phyloP scores from a whole-genome alignment of 2,888 invertebrate genomes.

The Phaedon cochleariae region DNA sequence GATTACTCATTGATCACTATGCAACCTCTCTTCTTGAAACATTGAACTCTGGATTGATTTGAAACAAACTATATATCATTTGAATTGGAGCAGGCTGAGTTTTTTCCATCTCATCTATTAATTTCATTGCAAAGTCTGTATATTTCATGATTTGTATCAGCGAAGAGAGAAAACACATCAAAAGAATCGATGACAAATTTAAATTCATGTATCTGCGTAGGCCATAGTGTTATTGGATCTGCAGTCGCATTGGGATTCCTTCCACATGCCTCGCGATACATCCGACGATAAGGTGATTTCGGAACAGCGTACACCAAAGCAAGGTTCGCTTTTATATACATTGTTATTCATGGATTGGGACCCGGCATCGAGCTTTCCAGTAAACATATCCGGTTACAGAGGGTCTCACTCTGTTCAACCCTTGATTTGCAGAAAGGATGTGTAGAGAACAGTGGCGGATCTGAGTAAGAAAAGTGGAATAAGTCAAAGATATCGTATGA shows the following conservation, averaged over 20 bases:
- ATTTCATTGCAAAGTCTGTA: neutral
- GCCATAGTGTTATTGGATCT: conserved; percentile 21
- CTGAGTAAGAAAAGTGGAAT: neutral
- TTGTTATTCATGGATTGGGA: conserved; percentile 53
- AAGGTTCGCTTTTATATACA: conserved; percentile 44
- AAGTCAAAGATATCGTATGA: neutral
- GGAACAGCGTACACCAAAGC: conserved; percentile 13
- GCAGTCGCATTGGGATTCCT: conserved; percentile 42
- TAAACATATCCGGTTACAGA: conserved; percentile 51
- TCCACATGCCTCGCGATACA: conserved; percentile 53
- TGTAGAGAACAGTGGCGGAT: neutral
- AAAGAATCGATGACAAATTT: neutral
- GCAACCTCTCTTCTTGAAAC: too few species aligned
- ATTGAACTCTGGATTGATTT: too few species aligned
- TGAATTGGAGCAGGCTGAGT: too few species aligned
- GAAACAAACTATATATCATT: too few species aligned
- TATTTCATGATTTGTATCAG: neutral
- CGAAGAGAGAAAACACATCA: neutral
- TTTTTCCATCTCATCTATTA: too few species aligned
- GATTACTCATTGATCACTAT: too few species aligned
- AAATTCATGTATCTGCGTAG: conserved; percentile 4
- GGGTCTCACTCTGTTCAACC: conserved; percentile 29
- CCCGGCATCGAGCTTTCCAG: conserved; percentile 47
- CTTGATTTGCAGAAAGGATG: conserved; percentile 14
- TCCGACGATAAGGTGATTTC: conserved; percentile 51